Conservation (phyloP, 1,140 invertebrate species). For the Megathymus violae region DNA sequence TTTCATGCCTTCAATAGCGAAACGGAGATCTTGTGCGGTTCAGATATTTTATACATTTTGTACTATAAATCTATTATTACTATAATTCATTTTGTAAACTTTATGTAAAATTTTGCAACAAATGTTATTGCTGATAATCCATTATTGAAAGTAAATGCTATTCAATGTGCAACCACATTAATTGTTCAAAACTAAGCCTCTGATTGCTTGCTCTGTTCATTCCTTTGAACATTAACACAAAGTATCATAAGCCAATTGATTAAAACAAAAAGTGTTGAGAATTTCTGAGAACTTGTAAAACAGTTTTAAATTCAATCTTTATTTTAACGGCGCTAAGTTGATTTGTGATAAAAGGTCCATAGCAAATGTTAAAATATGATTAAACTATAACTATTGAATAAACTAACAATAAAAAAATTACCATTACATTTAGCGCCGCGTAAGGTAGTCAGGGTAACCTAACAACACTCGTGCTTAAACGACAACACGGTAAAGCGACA, state of each 20-base stretch:
- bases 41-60: slow-evolving; percentile 29
- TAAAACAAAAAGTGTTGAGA: slow-evolving; percentile 13
- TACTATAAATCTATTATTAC: slow-evolving; percentile 27
- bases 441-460: slow-evolving; percentile 62
- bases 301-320: slow-evolving; percentile 31
- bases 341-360: slow-evolving; percentile 41
- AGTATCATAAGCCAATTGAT: slow-evolving; percentile 4
- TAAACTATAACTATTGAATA: slow-evolving; percentile 49
- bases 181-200: slow-evolving; percentile 23
- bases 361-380: slow-evolving; percentile 46
- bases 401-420: slow-evolving; percentile 45
- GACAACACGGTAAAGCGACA: slow-evolving; percentile 78
- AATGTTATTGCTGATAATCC: slow-evolving; percentile 23
- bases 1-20: not conserved
- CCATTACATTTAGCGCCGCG: slow-evolving; percentile 64
- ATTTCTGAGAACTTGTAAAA: slow-evolving; percentile 30
- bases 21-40: slow-evolving; percentile 18
- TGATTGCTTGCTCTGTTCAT: slow-evolving; percentile 19
- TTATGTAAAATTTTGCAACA: slow-evolving; percentile 17
- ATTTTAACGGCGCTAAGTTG: slow-evolving; percentile 62
- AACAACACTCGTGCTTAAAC: slow-evolving; percentile 75
- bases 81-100: slow-evolving; percentile 12
- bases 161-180: slow-evolving; percentile 2
- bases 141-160: slow-evolving; percentile 15
- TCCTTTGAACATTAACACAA: slow-evolving; percentile 13